Evolutionary conservation across 2,113 vertebrate genomes (phyloP).

Genomic region (Petroica traversi): DNA sequence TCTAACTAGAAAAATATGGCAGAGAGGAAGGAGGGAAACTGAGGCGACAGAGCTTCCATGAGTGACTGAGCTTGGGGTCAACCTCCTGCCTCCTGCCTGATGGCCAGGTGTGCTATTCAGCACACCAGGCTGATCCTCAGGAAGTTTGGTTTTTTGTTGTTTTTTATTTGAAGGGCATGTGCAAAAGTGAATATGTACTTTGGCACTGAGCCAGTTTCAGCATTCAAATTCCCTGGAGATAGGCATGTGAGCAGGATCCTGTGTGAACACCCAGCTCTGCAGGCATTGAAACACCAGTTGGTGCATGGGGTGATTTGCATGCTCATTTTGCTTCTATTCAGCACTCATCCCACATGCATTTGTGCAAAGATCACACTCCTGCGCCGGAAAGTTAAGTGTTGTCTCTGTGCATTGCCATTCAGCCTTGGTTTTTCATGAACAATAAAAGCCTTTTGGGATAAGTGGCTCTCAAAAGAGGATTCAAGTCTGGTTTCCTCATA

Average conservation of each 20-base stretch:
- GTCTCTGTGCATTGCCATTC: background rate
- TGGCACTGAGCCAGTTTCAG: background rate
- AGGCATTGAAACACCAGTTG: slow-evolving; percentile 13
- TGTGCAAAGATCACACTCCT: slow-evolving; percentile 16
- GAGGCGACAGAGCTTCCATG: background rate
- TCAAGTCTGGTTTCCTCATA: slow-evolving; percentile 10
- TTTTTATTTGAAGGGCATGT: background rate
- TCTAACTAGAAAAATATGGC: background rate
- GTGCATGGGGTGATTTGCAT: slow-evolving; percentile 43
- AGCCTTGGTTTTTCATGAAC: background rate
- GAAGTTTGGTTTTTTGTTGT: background rate
- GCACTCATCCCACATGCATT: background rate
- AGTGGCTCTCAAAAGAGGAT: slow-evolving; percentile 14
- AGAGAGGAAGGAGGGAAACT: background rate
- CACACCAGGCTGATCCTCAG: background rate
- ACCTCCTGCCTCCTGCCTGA: background rate
- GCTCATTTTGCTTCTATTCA: slow-evolving; percentile 38
- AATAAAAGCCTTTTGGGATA: slow-evolving; percentile 8
- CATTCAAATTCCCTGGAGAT: background rate
- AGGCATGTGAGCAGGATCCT: background rate
- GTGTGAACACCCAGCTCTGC: slow-evolving; percentile 31
- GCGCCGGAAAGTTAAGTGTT: background rate
- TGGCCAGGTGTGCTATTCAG: background rate
- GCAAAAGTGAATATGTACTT: background rate
- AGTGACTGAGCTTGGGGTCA: background rate